Evolutionary conservation across 2,888 invertebrate species (phyloP), one percentile per base, ranked within the genome.

Genomic region (Tipula vernalis): DNA sequence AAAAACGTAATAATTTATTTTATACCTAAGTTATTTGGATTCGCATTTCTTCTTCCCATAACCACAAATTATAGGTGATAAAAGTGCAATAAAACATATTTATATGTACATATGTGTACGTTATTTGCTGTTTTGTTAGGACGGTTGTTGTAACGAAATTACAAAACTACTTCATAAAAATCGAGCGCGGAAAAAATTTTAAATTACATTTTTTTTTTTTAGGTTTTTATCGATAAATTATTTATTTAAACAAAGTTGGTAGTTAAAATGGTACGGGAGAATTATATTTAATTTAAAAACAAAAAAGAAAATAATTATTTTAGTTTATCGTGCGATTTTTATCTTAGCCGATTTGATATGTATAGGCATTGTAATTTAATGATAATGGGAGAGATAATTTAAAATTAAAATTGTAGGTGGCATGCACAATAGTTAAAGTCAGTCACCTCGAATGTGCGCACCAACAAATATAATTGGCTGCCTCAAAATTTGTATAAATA

Each of bases 11-110:
- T 71, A 71, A 71, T 57, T 57, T 57, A 57, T 57, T 57, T 57
- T 57, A 71, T 71, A 71, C 28, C 13, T 28, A 71, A 71, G 71
- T 28, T 28, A 71, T 71, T 71, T 71, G 71, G 71, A 71, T 71
- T 71, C 71, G 71, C 71, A 71, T 71, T 71, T 71, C 71, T 71
- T 71, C 71, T 71, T 71, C 71, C 71, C 71, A 71, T 71, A 71
- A 71, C 71, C 71, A 71, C 71, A 71, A 71, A 71, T 71, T 71
- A 71, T 71, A 71, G 71, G 71, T 71, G 71, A 71, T 71, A 71
- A 71, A 71, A 71, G 71, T 71, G 71, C 71, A 71, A 71, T 71
- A 71, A 71, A 71, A 71, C 71, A 71, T 28, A 57, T 44, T 10
- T 57, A 57, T 15, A 71, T 28, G 28, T 28, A 28, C 28, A 28